Percentiles rank a stretch among this genome's conserved stretches.
Conservation (phyloP, 2,113 vertebrate genomes). For the Gadus macrocephalus region DNA sequence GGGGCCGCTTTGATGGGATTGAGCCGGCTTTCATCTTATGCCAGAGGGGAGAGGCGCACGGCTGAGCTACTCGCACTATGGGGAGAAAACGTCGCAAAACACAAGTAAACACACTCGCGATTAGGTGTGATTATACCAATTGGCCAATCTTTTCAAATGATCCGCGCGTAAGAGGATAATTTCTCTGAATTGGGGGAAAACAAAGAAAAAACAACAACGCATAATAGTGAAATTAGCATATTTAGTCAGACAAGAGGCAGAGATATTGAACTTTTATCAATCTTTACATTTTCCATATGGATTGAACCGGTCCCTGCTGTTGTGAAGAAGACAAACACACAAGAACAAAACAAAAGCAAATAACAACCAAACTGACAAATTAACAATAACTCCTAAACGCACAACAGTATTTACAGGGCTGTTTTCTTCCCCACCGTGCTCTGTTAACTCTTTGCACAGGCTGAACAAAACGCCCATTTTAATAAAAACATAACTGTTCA, state of each 20-base stretch:
- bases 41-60: slow-evolving; percentile 41
- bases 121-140: background rate
- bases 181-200: too few relatives aligned
- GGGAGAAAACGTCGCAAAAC: slow-evolving; percentile 31
- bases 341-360: slow-evolving; percentile 1
- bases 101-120: background rate
- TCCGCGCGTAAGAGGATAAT: too few relatives aligned
- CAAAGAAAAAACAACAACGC: background rate
- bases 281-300: too few relatives aligned
- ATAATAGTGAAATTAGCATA: slow-evolving; percentile 10
- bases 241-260: slow-evolving; percentile 30
- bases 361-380: background rate
- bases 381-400: too few relatives aligned
- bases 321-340: background rate
- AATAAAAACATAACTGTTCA: too few relatives aligned
- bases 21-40: slow-evolving; percentile 53
- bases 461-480: too few relatives aligned
- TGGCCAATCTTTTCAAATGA: too few relatives aligned
- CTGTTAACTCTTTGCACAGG: too few relatives aligned
- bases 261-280: slow-evolving; percentile 5
- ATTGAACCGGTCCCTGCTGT: background rate
- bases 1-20: slow-evolving; percentile 50
- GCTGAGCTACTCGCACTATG: slow-evolving; percentile 43
- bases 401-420: too few relatives aligned
- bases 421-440: too few relatives aligned